phyloP scores from a whole-genome alignment of 1,140 invertebrate species.

The Helicoverpa zea region DNA sequence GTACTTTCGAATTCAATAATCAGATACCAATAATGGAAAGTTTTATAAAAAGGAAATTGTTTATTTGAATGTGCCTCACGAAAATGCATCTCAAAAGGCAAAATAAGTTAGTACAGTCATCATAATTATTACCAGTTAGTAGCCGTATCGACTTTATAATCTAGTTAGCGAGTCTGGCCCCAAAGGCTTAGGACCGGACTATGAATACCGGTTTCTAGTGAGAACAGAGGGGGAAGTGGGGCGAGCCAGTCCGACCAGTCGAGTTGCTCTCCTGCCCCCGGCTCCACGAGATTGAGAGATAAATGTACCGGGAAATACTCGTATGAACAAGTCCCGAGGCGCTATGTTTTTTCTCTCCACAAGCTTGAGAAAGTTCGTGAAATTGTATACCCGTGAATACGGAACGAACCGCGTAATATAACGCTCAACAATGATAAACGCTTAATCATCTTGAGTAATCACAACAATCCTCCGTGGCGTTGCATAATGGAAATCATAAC shows the following conservation, averaged over 20 bases:
- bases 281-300: constrained; percentile 73
- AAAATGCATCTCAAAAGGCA: neutral
- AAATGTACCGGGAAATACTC: constrained; percentile 63
- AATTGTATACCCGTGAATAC: constrained; percentile 38
- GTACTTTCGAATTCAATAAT: constrained; percentile 15
- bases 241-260: constrained; percentile 68
- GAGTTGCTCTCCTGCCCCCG: constrained; percentile 76
- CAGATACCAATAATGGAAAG: constrained; percentile 5
- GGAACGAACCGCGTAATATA: constrained; percentile 39
- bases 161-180: constrained; percentile 71
- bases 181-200: constrained; percentile 67
- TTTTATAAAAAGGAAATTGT: constrained; percentile 5
- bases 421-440: constrained; percentile 48
- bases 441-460: constrained; percentile 49
- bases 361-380: constrained; percentile 48
- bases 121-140: constrained; percentile 20
- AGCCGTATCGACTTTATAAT: constrained; percentile 62
- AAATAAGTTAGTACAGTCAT: constrained; percentile 24
- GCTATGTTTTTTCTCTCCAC: constrained; percentile 33
- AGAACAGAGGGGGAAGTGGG: constrained; percentile 60
- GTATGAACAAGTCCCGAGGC: constrained; percentile 32
- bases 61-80: neutral
- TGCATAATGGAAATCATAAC: constrained; percentile 27
- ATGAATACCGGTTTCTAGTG: constrained; percentile 70
- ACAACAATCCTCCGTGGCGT: constrained; percentile 32